Base-by-base conservation (phyloP, 2,797 vertebrate species). In the Tachyglossus aculeatus region DNA sequence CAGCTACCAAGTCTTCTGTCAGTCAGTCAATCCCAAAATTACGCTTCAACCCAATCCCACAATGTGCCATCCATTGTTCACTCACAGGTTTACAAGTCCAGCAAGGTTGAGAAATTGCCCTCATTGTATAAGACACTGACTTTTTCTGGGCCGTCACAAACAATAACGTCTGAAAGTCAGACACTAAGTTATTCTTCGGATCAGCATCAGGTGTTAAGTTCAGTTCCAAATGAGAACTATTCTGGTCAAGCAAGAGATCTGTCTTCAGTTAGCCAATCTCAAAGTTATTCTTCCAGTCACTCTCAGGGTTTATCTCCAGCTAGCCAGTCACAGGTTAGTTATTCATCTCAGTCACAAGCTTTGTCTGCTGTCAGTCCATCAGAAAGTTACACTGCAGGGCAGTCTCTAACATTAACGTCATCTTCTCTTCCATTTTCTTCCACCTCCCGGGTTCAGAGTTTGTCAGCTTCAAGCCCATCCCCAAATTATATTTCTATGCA, bases 1-100 rank as follows among this genome's bases (percentile, higher is more conserved):
- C 96, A 97, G 86, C 92, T 98, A 44, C 94, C 97, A 50, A 95
- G 92, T 80, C 91, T 98, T 44, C 90, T 99, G 88, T 96, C 97
- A 0, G 94, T 93, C 79, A 96, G 93, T 91, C 92, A 97, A 59
- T 94, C 97, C 50, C 96, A 97, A 88, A 95, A 93, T 54, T 98
- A 96, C 33, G 92, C 95, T 77, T 91, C 94, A 41, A 90, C 90
- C 38, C 92, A 92, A 73, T 91, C 94, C 69, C 94, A 94, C 78
- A 94, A 88, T 63, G 88, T 94, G 83, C 89, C 93, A 55, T 91
- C 93, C 47, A 94, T 95, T 79, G 95, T 92, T 86, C 96, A 96
- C 86, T 90, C 97, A 40, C 95, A 97, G 77, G 85, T 94, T 82
- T 95, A 96, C 84, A 94, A 94, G 81, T 89, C 94, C 73, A 94